Conservation (phyloP, 2,888 invertebrate species). For the Parnassius apollo region DNA sequence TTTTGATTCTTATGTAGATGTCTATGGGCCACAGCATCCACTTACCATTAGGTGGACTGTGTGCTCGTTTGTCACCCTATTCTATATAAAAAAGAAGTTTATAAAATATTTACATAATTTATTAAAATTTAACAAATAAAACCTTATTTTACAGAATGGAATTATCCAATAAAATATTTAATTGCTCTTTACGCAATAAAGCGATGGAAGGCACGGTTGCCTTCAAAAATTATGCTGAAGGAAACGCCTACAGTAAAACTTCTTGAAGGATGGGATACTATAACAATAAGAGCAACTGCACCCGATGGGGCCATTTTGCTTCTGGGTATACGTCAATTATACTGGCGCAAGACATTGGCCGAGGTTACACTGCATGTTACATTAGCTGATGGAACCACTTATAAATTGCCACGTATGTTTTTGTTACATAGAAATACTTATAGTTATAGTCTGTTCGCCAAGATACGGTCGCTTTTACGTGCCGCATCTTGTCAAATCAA, state of each 20-base stretch:
- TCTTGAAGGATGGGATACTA: slow-evolving; percentile 56
- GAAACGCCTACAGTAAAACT: slow-evolving; percentile 49
- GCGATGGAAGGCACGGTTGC: slow-evolving; percentile 55
- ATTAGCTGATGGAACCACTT: slow-evolving; percentile 59
- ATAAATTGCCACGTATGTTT: slow-evolving; percentile 57
- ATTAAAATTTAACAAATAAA: too few relatives aligned
- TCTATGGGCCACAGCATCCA: too few relatives aligned
- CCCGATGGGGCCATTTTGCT: slow-evolving; percentile 79
- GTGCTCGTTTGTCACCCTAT: too few relatives aligned
- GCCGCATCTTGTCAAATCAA: too few relatives aligned
- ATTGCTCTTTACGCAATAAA: slow-evolving; percentile 61
- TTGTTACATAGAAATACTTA: neutral
- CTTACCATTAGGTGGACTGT: too few relatives aligned
- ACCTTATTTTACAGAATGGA: slow-evolving; percentile 63
- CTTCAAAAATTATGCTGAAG: slow-evolving; percentile 37
- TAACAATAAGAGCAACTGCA: slow-evolving; percentile 77
- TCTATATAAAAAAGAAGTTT: too few relatives aligned
- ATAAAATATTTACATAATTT: too few relatives aligned
- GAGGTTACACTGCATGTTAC: slow-evolving; percentile 81
- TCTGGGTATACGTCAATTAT: slow-evolving; percentile 75
- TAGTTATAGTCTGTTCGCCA: too few relatives aligned
- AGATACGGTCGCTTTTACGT: too few relatives aligned
- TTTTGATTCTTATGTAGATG: too few relatives aligned
- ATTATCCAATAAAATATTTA: slow-evolving; percentile 64
- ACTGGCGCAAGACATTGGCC: slow-evolving; percentile 60